These are phyloP conservation scores for Cygnus buccinator DNA, from an alignment of 2,113 vertebrate genomes.

Conservation along the genomic window DNA sequence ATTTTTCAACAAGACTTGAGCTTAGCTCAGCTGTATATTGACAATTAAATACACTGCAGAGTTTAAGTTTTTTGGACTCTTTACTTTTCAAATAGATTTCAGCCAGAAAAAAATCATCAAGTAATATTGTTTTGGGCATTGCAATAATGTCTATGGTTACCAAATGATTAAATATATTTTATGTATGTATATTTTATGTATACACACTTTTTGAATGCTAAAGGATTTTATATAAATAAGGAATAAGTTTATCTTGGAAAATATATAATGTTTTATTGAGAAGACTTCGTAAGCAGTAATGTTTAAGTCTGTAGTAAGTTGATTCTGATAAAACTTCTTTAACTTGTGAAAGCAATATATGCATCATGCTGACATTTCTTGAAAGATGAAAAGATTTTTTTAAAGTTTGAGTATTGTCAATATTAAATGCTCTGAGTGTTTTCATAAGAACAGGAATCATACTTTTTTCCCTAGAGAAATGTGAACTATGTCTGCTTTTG, in stretches of 20 bases:
- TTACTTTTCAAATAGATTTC: neutral
- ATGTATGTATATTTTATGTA: neutral
- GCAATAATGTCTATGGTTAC: neutral
- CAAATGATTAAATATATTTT: neutral
- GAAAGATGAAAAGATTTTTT: neutral
- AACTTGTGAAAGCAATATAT: neutral
- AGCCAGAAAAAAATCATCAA: neutral
- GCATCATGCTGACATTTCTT: neutral
- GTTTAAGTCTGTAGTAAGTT: neutral
- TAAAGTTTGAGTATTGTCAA: neutral
- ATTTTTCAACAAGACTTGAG: neutral
- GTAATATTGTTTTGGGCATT: neutral
- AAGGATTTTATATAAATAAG: neutral
- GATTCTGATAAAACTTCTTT: neutral
- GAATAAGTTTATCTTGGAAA: neutral
- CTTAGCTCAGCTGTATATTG: neutral
- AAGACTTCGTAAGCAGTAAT: neutral
- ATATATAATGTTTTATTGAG: neutral
- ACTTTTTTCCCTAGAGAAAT: too few species aligned
- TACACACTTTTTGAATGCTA: neutral
- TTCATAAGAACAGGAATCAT: neutral
- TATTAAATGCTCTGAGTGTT: too few species aligned
- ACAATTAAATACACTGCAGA: neutral
- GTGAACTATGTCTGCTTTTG: neutral
- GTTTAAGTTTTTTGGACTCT: neutral